Percentiles rank a stretch among this genome's conserved stretches.
These are phyloP conservation scores for Periophthalmodon schlosseri DNA, from an alignment of 2,113 vertebrate species.

Conservation along the genomic window DNA sequence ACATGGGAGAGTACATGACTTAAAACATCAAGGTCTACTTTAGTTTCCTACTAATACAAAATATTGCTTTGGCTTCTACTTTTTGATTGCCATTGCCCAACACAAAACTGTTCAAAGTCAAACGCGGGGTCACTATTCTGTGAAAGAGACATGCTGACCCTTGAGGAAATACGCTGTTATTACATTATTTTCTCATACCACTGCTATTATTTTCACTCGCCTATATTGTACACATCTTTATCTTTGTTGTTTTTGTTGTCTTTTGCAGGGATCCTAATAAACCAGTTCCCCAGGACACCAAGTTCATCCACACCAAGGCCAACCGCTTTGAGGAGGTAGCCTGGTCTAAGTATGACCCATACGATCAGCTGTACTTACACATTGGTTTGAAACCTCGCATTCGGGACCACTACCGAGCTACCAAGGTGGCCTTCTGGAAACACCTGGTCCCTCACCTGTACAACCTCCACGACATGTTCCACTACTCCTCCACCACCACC, in stretches of 20 bases:
- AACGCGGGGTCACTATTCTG: neutral
- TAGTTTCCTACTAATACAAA: neutral
- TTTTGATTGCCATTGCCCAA: neutral
- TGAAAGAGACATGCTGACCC: conserved; percentile 39
- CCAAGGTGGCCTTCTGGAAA: conserved; percentile 99
- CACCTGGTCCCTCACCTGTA: conserved; percentile 97
- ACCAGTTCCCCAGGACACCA: conserved; percentile 97
- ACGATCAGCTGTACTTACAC: conserved; percentile 96
- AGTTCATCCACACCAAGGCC: conserved; percentile 99
- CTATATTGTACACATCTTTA: conserved; percentile 1
- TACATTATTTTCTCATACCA: conserved; percentile 26
- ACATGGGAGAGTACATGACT: neutral
- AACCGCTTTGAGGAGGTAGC: conserved; percentile 98
- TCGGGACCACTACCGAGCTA: conserved; percentile 96
- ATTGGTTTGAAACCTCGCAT: conserved; percentile 97
- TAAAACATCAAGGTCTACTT: neutral
- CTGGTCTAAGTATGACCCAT: conserved; percentile 98
- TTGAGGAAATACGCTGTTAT: conserved; percentile 52
- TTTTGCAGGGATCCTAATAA: conserved; percentile 93
- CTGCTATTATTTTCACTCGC: neutral
- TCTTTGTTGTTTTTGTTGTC: conserved; percentile 12
- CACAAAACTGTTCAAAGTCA: neutral
- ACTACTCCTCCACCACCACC: conserved; percentile 96
- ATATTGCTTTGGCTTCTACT: neutral
- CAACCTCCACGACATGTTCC: conserved; percentile 98